phyloP scores from a whole-genome alignment of 2,888 invertebrate genomes.

The Acronicta aceris region DNA sequence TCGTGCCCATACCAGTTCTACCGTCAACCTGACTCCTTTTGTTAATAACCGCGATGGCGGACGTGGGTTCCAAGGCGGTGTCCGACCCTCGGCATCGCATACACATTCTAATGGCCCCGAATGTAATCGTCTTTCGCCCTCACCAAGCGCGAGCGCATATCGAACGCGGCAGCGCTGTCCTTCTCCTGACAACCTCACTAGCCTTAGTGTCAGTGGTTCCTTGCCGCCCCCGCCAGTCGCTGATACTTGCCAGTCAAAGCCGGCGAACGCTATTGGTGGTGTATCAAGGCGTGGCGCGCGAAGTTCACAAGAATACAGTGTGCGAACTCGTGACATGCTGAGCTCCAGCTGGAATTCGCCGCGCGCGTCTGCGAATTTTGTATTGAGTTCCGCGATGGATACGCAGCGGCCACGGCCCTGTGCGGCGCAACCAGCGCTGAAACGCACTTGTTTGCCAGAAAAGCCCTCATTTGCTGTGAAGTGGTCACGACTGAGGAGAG shows the following conservation, averaged over 20 bases:
- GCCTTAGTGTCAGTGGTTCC: constrained; percentile 87
- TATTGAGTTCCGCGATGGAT: constrained; percentile 91
- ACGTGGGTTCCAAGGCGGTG: constrained; percentile 92
- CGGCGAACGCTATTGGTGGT: constrained; percentile 92
- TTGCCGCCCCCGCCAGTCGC: constrained; percentile 90
- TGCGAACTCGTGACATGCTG: constrained; percentile 93
- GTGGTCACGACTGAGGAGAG: constrained; percentile 94
- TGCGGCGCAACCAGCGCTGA: constrained; percentile 92
- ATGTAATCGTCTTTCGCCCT: constrained; percentile 91
- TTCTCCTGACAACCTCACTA: constrained; percentile 94
- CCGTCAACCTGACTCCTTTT: constrained; percentile 91
- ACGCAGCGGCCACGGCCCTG: constrained; percentile 93
- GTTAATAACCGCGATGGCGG: constrained; percentile 90
- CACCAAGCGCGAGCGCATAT: constrained; percentile 92
- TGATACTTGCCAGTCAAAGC: constrained; percentile 94
- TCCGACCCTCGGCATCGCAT: constrained; percentile 92
- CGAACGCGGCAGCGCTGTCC: constrained; percentile 94
- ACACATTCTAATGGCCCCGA: constrained; percentile 92
- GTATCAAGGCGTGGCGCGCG: constrained; percentile 89
- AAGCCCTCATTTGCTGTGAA: constrained; percentile 95
- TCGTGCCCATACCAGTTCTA: constrained; percentile 93
- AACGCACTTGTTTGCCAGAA: constrained; percentile 92
- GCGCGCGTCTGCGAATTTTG: constrained; percentile 93
- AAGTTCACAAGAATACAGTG: constrained; percentile 93
- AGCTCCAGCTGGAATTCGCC: constrained; percentile 95